Percentiles rank a stretch among this genome's conserved stretches.
phyloP scores from a whole-genome alignment of 2,888 invertebrate genomes.

The Phragmatobia fuliginosa region DNA sequence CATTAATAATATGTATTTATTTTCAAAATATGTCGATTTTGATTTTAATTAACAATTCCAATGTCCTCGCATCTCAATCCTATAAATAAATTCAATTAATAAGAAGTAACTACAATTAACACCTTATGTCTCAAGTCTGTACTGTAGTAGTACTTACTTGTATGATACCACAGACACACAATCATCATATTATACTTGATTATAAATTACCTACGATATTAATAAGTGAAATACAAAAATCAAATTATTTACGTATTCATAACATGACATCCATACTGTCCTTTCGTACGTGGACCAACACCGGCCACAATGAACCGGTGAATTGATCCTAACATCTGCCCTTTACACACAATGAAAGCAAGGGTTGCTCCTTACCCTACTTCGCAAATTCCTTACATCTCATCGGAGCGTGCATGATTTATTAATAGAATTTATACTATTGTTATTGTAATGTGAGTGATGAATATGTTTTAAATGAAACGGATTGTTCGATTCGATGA shows the following conservation, averaged over 20 bases:
- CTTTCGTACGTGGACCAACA: constrained; percentile 14
- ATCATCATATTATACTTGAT: too few species aligned
- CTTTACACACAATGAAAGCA: constrained; percentile 38
- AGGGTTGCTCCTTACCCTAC: constrained; percentile 35
- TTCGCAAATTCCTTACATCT: constrained; percentile 36
- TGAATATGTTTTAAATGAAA: constrained; percentile 3
- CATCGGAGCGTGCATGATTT: constrained; percentile 15
- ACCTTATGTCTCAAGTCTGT: too few species aligned
- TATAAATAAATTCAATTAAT: too few species aligned
- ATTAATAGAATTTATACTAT: constrained; percentile 11
- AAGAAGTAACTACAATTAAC: too few species aligned
- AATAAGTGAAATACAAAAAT: too few species aligned
- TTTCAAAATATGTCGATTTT: too few species aligned
- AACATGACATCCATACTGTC: constrained; percentile 23
- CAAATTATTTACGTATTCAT: background rate
- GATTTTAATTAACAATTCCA: too few species aligned
- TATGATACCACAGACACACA: too few species aligned
- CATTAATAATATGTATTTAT: too few species aligned
- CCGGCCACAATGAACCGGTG: constrained; percentile 27
- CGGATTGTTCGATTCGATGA: background rate
- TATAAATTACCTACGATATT: too few species aligned
- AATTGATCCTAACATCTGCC: constrained; percentile 40
- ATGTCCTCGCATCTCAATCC: too few species aligned
- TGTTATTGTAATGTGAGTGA: constrained; percentile 10
- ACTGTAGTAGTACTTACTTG: too few species aligned